Conservation (phyloP, 30 jellyfish, hydroid and myxozoan species). For the Hydractinia symbiolongicarpus region DNA sequence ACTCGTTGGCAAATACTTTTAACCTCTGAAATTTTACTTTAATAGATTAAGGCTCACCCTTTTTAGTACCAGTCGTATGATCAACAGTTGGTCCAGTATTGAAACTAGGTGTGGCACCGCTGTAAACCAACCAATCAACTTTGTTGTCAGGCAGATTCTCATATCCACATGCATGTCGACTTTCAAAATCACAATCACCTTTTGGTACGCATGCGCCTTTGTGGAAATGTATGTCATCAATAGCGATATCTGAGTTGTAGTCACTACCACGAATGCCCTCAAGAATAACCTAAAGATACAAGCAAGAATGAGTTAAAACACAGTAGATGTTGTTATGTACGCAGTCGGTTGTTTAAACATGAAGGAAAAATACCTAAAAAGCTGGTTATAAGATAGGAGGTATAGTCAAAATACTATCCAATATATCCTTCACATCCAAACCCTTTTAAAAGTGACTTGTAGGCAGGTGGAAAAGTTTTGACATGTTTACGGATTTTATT, state of each 20-base stretch:
- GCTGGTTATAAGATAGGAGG: no score
- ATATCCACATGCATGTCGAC: constrained; percentile 60
- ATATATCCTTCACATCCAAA: no score
- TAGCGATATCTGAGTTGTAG: constrained; percentile 81
- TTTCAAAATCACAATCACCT: constrained; percentile 91
- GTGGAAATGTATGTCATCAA: constrained; percentile 70
- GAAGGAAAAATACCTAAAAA: no score
- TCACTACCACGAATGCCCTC: constrained; percentile 91
- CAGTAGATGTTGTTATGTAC: no score
- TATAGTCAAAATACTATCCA: no score
- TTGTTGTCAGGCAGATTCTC: constrained; percentile 53
- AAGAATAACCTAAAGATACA: constrained; percentile 47
- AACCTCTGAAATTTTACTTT: not conserved
- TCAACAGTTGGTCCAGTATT: constrained; percentile 86
- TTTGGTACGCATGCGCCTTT: constrained; percentile 81
- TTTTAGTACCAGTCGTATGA: constrained; percentile 73
- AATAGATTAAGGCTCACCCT: constrained; percentile 39
- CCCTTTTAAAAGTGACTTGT: no score
- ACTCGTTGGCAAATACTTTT: not conserved
- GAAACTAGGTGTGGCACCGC: constrained; percentile 85
- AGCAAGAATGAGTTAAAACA: no score
- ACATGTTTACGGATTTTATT: no score
- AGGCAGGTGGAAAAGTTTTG: no score
- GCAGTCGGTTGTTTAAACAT: no score
- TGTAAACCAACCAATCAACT: constrained; percentile 83